Evolutionary conservation across 2,888 invertebrate genomes (phyloP).

Genomic region (Gibbula magus): DNA sequence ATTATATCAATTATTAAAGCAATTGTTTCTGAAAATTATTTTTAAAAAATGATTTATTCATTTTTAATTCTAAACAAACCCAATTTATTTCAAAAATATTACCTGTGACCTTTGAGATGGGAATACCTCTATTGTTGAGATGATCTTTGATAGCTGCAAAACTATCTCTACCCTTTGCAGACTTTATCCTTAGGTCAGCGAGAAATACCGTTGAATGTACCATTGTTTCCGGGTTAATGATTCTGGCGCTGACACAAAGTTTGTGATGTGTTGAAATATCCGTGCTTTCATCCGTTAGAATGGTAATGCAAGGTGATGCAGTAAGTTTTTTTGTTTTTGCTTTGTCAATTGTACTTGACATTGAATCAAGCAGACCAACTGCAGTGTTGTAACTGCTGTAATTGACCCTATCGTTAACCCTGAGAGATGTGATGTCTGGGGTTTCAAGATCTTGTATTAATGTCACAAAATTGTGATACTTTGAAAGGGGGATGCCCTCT

Average conservation of each 20-base stretch:
- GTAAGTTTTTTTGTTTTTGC: constrained; percentile 25
- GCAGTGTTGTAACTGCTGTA: constrained; percentile 32
- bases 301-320: constrained; percentile 29
- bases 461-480: constrained; percentile 28
- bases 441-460: constrained; percentile 20
- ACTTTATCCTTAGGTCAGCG: constrained; percentile 23
- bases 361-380: constrained; percentile 18
- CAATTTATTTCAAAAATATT: too few species aligned
- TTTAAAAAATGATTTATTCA: too few species aligned
- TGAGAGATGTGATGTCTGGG: constrained; percentile 25
- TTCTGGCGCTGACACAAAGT: constrained; percentile 29
- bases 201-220: constrained; percentile 31
- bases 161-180: constrained; percentile 24
- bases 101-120: constrained; percentile 4
- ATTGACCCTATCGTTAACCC: background rate
- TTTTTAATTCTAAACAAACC: too few species aligned
- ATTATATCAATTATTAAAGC: too few species aligned
- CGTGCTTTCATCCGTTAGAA: constrained; percentile 38
- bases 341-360: constrained; percentile 29
- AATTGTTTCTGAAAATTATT: too few species aligned
- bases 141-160: too few species aligned
- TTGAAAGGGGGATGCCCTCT: too few species aligned
- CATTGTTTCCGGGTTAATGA: constrained; percentile 32
- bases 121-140: background rate
- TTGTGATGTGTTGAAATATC: too few species aligned